Evolutionary conservation across 2,113 vertebrate genomes (phyloP), one percentile per base, ranked within the genome.

Genomic region (Rhagologus leucostigma): DNA sequence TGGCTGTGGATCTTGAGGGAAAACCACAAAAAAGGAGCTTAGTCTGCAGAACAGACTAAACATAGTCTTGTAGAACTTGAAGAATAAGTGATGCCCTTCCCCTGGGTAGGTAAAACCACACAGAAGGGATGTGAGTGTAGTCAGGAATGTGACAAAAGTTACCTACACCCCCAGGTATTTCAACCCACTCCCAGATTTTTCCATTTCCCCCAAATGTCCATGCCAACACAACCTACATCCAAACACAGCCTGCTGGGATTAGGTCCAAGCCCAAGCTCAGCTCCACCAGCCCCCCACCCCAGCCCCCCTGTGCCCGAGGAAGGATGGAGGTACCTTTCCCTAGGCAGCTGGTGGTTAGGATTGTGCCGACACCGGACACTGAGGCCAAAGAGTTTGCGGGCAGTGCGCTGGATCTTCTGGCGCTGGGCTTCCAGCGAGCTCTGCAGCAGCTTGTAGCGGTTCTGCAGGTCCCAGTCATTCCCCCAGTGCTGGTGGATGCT

Each of bases 401-500:
- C 99, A 5, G 99, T 99, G 88, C 98, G 99, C 75, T 99, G 99
- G 89, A 99, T 99, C 98, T 99, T 99, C 93, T 99, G 98, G 52
- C 98, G 98, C 92, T 99, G 99, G 65, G 98, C 98, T 97, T 99
- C 99, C 60, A 98, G 98, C 76, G 99, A 99, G 46, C 99, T 99
- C 98, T 99, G 99, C 57, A 99, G 98, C 65, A 99, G 98, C 95
- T 99, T 99, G 97, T 99, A 99, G 49, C 99, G 99, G 87, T 99
- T 99, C 98, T 99, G 99, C 83, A 99, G 98, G 96, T 99, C 99
- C 99, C 99, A 99, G 98, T 99, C 99, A 0, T 99, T 99, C 76
- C 99, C 99, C 99, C 99, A 99, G 91, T 99, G 98, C 96, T 99
- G 99, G 97, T 99, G 99, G 94, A 99, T 99, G 91, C 99, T 99